A percentile compares a stretch with the other conserved stretches of the same genome.
phyloP scores from a whole-genome alignment of 2,888 invertebrate species.

The Orthosia cruda region DNA sequence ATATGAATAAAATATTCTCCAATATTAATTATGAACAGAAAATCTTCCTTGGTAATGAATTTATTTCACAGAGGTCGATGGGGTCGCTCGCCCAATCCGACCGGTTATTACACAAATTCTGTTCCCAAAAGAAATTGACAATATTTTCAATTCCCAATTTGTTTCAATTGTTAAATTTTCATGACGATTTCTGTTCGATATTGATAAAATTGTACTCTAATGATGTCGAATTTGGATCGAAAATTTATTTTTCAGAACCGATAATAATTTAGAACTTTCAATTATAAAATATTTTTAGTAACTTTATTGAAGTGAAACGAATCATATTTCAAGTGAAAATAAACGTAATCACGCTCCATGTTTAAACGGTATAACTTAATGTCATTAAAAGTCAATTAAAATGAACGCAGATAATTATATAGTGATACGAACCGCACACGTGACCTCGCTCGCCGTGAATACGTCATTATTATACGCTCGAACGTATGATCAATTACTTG shows the following conservation, averaged over 20 bases:
- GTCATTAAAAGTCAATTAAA: conserved; percentile 32
- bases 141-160: conserved; percentile 60
- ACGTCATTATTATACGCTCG: conserved; percentile 24
- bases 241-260: not conserved
- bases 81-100: conserved; percentile 35
- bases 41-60: conserved; percentile 34
- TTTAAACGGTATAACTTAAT: conserved; percentile 8
- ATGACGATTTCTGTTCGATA: conserved; percentile 29
- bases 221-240: conserved; percentile 31
- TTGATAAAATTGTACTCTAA: conserved; percentile 48
- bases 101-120: conserved; percentile 53
- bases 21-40: conserved; percentile 39
- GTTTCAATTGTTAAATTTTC: conserved; percentile 59
- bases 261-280: conserved; percentile 2
- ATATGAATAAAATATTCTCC: conserved; percentile 20
- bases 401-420: conserved; percentile 22
- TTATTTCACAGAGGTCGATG: conserved; percentile 40
- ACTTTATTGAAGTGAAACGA: not conserved
- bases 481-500: conserved; percentile 22
- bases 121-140: conserved; percentile 53
- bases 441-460: not conserved
- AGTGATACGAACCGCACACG: conserved; percentile 1
- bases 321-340: not conserved
- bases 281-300: not conserved
- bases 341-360: not conserved